Evolutionary conservation across 2,113 vertebrate species (phyloP).

Genomic region (Odontophorus gujanensis): DNA sequence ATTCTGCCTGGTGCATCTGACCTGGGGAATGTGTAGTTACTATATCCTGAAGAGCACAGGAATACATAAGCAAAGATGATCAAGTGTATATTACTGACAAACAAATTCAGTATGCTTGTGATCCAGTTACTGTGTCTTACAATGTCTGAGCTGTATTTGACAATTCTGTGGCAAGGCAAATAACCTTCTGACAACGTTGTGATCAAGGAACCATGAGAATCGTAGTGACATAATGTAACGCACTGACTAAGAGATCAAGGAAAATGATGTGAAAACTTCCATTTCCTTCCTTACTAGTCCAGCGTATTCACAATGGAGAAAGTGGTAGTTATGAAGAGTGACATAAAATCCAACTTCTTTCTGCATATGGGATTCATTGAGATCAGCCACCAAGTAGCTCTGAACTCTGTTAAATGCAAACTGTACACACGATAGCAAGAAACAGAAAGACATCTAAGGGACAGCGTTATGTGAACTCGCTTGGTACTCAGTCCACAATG

Average conservation of each 20-base stretch:
- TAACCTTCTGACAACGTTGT: background rate
- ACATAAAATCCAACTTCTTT: background rate
- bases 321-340: background rate
- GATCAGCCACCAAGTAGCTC: background rate
- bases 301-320: rapidly evolving
- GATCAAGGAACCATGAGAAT: background rate
- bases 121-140: background rate
- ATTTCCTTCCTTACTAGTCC: background rate
- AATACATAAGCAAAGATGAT: background rate
- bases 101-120: background rate
- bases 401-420: background rate
- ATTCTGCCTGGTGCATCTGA: background rate
- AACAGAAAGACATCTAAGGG: background rate
- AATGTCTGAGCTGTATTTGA: background rate
- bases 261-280: background rate
- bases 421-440: background rate
- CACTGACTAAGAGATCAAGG: background rate
- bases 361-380: background rate
- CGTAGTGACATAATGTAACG: background rate
- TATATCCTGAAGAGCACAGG: background rate
- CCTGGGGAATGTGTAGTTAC: background rate
- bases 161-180: background rate
- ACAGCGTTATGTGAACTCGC: background rate
- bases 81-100: background rate
- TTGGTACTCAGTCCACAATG: rapidly evolving